A percentile compares a stretch with the other conserved stretches of the same genome.
These are phyloP conservation scores for Altica lythri DNA, from an alignment of 2,888 invertebrate species.

Conservation along the genomic window DNA sequence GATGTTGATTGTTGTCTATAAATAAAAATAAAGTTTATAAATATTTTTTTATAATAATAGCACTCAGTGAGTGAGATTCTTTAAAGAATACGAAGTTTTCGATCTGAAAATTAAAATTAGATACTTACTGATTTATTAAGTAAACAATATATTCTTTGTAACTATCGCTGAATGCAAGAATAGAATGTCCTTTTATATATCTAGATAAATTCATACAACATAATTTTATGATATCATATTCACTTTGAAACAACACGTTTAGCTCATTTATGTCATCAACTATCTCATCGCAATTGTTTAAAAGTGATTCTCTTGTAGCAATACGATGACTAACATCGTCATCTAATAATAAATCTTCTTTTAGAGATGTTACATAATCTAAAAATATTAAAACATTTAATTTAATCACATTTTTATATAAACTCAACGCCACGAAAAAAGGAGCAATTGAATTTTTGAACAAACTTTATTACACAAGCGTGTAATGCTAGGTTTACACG, in stretches of 20 bases:
- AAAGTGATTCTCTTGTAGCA: constrained; percentile 3
- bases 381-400: neutral
- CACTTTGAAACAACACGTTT: constrained; percentile 40
- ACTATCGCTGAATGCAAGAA: constrained; percentile 48
- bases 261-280: constrained; percentile 39
- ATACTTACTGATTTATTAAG: constrained; percentile 47
- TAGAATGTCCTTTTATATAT: constrained; percentile 49
- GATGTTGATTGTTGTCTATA: constrained; percentile 43
- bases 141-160: constrained; percentile 49
- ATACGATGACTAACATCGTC: constrained; percentile 6
- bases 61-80: too few species aligned
- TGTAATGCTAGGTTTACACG: too few species aligned
- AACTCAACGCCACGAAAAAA: neutral
- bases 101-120: too few species aligned
- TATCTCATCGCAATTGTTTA: constrained; percentile 38
- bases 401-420: neutral
- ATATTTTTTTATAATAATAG: too few species aligned
- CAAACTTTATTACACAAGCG: neutral
- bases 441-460: neutral
- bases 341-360: constrained; percentile 3
- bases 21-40: neutral
- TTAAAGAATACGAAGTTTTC: too few species aligned
- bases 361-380: constrained; percentile 12
- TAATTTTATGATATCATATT: constrained; percentile 42
- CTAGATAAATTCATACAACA: constrained; percentile 48